A percentile compares a stretch with the other conserved stretches of the same genome.
Evolutionary conservation across 2,113 vertebrate species (phyloP).

Genomic region (Oreochromis tanganicae): DNA sequence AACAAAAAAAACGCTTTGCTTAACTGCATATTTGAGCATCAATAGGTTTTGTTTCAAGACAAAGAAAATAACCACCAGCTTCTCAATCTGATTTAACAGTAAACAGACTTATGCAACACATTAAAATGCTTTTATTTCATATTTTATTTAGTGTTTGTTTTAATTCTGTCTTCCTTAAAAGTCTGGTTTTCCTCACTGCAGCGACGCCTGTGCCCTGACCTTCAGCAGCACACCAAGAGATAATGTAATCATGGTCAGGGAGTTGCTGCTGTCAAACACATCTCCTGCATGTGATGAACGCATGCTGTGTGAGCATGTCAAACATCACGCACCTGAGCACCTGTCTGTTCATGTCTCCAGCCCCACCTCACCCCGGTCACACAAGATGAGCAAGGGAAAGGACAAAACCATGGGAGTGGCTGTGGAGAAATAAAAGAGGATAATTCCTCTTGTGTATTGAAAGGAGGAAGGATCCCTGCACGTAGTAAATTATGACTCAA

Average conservation of each 20-base stretch:
- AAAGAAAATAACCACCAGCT: neutral
- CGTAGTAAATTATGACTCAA: neutral
- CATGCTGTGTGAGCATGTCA: slow-evolving; percentile 70
- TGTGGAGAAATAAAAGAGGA: neutral
- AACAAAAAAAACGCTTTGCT: neutral
- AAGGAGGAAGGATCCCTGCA: neutral
- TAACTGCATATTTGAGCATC: neutral
- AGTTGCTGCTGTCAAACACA: slow-evolving; percentile 67
- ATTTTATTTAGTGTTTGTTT: neutral
- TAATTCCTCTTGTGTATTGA: neutral
- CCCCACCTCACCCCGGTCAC: neutral
- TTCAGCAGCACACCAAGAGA: slow-evolving; percentile 62
- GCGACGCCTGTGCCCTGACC: slow-evolving; percentile 51
- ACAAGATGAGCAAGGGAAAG: slow-evolving; percentile 16
- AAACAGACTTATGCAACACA: neutral
- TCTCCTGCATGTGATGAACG: slow-evolving; percentile 55
- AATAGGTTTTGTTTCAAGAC: neutral
- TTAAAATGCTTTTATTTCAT: neutral
- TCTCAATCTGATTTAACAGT: neutral
- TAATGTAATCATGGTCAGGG: slow-evolving; percentile 76
- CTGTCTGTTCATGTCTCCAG: slow-evolving; percentile 56
- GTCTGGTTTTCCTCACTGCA: neutral
- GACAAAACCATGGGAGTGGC: slow-evolving; percentile 6
- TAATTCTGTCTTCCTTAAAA: neutral
- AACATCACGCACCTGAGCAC: slow-evolving; percentile 70